phyloP scores from a whole-genome alignment of 1,140 invertebrate genomes.

The Trinorchestia longiramus region DNA sequence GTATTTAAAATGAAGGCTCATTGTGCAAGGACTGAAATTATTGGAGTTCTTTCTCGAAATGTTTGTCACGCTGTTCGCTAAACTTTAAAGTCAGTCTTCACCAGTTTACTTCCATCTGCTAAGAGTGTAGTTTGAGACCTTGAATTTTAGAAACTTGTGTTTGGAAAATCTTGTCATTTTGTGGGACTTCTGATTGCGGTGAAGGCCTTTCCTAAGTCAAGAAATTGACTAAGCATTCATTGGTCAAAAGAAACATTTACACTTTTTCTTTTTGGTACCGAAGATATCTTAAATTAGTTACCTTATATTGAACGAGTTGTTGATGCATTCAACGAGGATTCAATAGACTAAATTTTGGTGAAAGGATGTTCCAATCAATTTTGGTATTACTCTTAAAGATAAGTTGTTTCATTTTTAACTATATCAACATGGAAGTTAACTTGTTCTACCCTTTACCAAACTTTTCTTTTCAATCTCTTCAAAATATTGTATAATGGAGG shows the following conservation, averaged over 20 bases:
- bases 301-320: no score
- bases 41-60: neutral
- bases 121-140: neutral
- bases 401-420: neutral
- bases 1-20: neutral
- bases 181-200: neutral
- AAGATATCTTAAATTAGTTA: neutral
- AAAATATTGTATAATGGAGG: neutral
- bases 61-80: neutral
- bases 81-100: neutral
- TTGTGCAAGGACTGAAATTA: neutral
- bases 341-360: no score
- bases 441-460: neutral
- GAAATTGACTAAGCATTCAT: neutral
- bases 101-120: neutral
- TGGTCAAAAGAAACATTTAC: neutral
- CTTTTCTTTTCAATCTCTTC: neutral
- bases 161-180: neutral
- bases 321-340: no score
- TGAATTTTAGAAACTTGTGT: neutral
- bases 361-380: neutral
- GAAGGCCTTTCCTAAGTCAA: neutral
- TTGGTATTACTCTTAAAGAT: neutral
- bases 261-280: neutral
- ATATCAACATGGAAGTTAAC: neutral